phyloP scores from a whole-genome alignment of 2,888 invertebrate species.

The Hypolimnas misippus region DNA sequence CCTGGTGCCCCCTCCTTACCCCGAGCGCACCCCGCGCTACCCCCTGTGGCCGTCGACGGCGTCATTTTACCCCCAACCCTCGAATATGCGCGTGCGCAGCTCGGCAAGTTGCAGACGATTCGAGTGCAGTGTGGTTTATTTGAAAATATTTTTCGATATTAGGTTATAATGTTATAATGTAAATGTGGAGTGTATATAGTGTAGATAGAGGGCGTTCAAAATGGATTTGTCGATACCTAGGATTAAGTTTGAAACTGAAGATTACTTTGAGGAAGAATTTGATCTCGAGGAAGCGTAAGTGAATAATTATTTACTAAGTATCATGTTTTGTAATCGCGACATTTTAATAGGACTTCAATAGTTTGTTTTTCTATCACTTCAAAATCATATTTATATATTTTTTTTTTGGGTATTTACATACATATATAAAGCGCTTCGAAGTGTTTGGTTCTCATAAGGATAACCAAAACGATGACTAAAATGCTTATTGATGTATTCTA shows the following conservation, averaged over 20 bases:
- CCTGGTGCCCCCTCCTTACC: conserved; percentile 59
- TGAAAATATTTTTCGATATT: conserved; percentile 24
- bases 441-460: no score
- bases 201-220: conserved; percentile 48
- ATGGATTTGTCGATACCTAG: conserved; percentile 76
- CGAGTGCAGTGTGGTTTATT: conserved; percentile 51
- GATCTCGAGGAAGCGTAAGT: conserved; percentile 55
- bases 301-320: not conserved
- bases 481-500: no score
- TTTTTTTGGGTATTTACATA: no score
- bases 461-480: no score
- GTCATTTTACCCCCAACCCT: conserved; percentile 63
- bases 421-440: no score
- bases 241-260: conserved; percentile 64
- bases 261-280: conserved; percentile 59
- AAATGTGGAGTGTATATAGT: conserved; percentile 15
- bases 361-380: no score
- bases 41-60: conserved; percentile 40
- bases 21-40: conserved; percentile 39
- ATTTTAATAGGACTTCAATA: no score
- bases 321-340: not conserved
- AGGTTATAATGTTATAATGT: conserved; percentile 34
- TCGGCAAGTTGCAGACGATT: conserved; percentile 41
- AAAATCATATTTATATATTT: no score
- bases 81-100: conserved; percentile 68